Evolutionary conservation across 2,113 vertebrate species (phyloP).

Genomic region (Struthio camelus): DNA sequence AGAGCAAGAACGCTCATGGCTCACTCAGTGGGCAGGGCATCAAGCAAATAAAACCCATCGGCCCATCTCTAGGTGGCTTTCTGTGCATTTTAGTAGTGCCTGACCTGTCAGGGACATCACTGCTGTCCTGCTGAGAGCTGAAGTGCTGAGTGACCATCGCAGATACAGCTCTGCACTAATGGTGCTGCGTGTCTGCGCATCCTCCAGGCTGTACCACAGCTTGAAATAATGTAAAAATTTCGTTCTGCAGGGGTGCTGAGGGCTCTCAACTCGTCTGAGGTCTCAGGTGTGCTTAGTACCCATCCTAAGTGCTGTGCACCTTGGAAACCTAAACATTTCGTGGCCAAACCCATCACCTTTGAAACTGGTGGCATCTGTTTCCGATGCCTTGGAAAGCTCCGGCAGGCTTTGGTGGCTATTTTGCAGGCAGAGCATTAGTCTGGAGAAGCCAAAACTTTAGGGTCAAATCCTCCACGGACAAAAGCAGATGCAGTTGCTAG

Average conservation of each 20-base stretch:
- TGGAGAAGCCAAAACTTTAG: slow-evolving; percentile 17
- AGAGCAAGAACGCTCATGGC: neutral
- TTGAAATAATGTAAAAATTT: neutral
- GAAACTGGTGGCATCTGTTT: neutral
- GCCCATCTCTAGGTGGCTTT: neutral
- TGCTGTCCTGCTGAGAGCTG: neutral
- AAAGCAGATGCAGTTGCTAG: slow-evolving; percentile 43
- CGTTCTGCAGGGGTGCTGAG: neutral
- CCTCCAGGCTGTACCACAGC: rapidly evolving
- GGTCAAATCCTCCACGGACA: neutral
- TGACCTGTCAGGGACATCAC: neutral
- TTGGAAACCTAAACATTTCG: neutral
- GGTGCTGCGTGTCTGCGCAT: neutral
- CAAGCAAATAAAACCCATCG: slow-evolving; percentile 5
- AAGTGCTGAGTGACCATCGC: neutral
- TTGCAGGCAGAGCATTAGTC: neutral
- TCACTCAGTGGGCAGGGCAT: neutral
- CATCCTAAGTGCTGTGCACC: neutral
- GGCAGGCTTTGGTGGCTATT: neutral
- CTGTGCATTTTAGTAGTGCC: neutral
- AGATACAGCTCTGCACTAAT: neutral
- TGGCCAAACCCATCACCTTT: neutral
- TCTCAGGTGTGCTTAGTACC: neutral
- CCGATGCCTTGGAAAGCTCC: too few species aligned
- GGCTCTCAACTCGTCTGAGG: neutral